These are phyloP conservation scores for Pharmacophagus antenor DNA, from an alignment of 2,888 invertebrate species.

Conservation along the genomic window DNA sequence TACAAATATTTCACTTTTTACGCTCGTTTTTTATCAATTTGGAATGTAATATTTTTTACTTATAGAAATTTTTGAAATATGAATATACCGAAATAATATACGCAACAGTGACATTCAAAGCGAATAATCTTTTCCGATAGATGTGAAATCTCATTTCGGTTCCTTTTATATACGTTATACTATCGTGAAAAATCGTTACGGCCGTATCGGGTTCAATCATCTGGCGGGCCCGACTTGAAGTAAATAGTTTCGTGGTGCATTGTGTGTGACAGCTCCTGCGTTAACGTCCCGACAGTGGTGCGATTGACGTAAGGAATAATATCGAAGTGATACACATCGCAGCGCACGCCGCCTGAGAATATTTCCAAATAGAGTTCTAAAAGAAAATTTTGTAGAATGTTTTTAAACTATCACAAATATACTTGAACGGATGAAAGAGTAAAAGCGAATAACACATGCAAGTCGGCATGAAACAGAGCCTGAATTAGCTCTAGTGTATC, in stretches of 20 bases:
- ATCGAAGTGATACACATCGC: slow-evolving; percentile 54
- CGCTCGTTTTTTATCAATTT: background rate
- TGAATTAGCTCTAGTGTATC: too few relatives aligned
- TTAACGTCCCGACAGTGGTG: slow-evolving; percentile 42
- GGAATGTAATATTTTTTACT: background rate
- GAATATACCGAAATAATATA: slow-evolving; percentile 14
- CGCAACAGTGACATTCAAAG: slow-evolving; percentile 34
- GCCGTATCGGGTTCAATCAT: slow-evolving; percentile 63
- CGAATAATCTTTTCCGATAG: slow-evolving; percentile 53
- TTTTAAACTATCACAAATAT: background rate
- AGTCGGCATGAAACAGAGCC: background rate
- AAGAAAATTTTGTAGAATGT: background rate
- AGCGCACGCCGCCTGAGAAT: slow-evolving; percentile 22
- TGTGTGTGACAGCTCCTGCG: slow-evolving; percentile 49
- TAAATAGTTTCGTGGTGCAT: slow-evolving; percentile 46
- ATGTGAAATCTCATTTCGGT: slow-evolving; percentile 59
- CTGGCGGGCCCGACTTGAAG: slow-evolving; percentile 39
- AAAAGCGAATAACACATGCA: background rate
- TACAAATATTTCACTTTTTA: background rate
- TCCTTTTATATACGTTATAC: slow-evolving; percentile 58
- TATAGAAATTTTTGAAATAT: background rate
- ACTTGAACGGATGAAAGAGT: background rate
- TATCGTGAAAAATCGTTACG: slow-evolving; percentile 56
- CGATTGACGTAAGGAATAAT: slow-evolving; percentile 56
- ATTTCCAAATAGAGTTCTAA: slow-evolving; percentile 15